Evolutionary conservation across 2,113 vertebrate species (phyloP), one percentile per base, ranked within the genome.

Genomic region (Hystrix cristata): DNA sequence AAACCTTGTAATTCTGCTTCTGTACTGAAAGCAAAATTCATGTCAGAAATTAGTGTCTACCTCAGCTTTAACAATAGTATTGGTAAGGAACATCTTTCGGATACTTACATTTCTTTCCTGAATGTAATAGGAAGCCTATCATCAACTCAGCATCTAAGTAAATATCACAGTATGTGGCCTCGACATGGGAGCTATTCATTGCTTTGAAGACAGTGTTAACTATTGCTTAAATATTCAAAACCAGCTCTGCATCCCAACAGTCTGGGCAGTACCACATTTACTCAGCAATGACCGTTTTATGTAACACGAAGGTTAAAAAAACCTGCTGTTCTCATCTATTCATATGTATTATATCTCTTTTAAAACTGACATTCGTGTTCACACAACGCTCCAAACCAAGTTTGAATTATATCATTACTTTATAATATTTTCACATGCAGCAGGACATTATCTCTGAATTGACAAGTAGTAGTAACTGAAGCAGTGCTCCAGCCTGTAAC

Each of bases 141-240:
- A 97, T 97, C 96, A 97, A 69, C n/a, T 67, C 85, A 96, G 81
- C 55, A 67, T 97, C 97, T 97, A 90, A 96, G 97, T 87, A 98
- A 98, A 98, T 87, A 97, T 1, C 97, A 59, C 29, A 95, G 81
- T 80, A 51, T 95, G 82, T 93, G 87, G 64, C 94, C 97, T 97
- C 85, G 97, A 97, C 65, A 91, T 96, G 91, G 92, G 78, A 95
- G 55, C 91, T 48, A 95, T 98, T 97, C 62, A 43, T 82, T 27
- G 15, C 65, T 97, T 96, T 97, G 90, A 96, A 98, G 97, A 76
- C 83, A 80, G 51, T 87, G 46, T 97, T 97, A 96, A 57, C 97
- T 98, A 93, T 97, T 98, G 78, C 57, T 98, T 95, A 97, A 97
- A 96, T 97, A 95, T 97, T 97, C 94, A 95, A 96, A 97, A 95